Base-by-base conservation (phyloP, 1,140 invertebrate species). In the Ganaspis sp. region DNA sequence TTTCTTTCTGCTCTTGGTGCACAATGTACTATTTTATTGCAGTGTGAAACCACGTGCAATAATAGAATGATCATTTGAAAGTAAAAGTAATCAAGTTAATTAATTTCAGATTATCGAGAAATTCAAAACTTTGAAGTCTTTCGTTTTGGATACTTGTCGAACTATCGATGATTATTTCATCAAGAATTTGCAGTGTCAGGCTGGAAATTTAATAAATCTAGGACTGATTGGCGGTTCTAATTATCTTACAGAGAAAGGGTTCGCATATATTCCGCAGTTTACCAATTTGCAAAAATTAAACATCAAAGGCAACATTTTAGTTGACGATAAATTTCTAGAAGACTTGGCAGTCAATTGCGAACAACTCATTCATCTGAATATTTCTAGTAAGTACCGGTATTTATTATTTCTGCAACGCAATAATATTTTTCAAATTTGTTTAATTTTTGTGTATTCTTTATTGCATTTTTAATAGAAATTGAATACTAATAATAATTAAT, bases 321-420 rank as follows among this genome's bases (percentile, higher is more conserved):
- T 64, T 64, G 58, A 64, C 15, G 58, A 64, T 29, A 5, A 15
- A 15, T n/a, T 64, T 64, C 58, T 64, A 0, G 58, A 64, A 64
- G 23, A 23, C 4, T 64, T 64, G 11, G 58, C 58, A 15, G 58
- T 64, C 12, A 64, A 64, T 29, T 64, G 58, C 15, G 58, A 64
- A 64, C 58, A 64, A 29, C 58, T 64, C n/a, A 34, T 29, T 12
- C 29, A 29, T 29, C 12, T 64, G 11, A 64, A 64, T 29, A 64
- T 64, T 29, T 64, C 58, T 15, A 15, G 58, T 64, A 26, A 64
- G 58, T 64, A 29, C 1, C n/a, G n/a, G n/a, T 23, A 58, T 26
- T 26, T 4, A 11, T 58, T 58, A 1, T 12, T 29, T 58, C 23
- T 9, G 11, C 11, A 1, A 54, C 1, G 11, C 12, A 45, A 45